Base-by-base conservation (phyloP, 2,113 vertebrate species). In the Rattus rattus region DNA sequence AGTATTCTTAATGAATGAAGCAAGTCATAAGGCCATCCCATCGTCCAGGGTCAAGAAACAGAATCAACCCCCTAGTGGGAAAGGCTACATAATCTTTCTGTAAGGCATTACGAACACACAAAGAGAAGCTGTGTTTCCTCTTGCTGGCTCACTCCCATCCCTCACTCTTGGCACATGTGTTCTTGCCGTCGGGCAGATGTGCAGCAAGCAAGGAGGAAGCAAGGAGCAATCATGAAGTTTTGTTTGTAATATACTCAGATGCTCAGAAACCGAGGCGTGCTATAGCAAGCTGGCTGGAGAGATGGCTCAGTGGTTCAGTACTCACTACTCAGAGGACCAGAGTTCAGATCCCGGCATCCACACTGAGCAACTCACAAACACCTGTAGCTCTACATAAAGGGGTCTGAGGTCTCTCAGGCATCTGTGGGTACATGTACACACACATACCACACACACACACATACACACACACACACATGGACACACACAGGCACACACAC, bases 21-120 rank as follows among this genome's bases (percentile, higher is more conserved):
- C 20, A 76, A 90, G 88, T 92, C 84, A 94, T 49, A 88, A 65
- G 88, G 77, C 81, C 95, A 94, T 49, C n/a, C 92, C 73, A 93
- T 83, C 86, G 33, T 70, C 63, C n/a, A 30, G 13, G n/a, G 56
- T 11, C 14, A 52, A 43, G 17, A 17, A 30, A 61, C 14, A 73
- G 13, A 85, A 75, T 83, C 63, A 19, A 80, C 3, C 54, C 69
- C 63, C 61, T 83, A 19, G 54, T 49, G 12, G 39, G 19, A 94
- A 81, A 92, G 87, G 47, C 30, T 43, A 52, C 1, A 63, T 59
- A 79, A 83, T 39, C 30, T 79, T 91, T 91, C 39, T 91, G 20
- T 39, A 84, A 94, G 81, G 49, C 39, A 36, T 30, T 36, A 49
- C 43, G 12, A n/a, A n/a, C 63, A 67, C 6, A 85, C 7, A 39